These are phyloP conservation scores for Calcarius lapponicus DNA, from an alignment of 2,797 vertebrate genomes.

Conservation along the genomic window DNA sequence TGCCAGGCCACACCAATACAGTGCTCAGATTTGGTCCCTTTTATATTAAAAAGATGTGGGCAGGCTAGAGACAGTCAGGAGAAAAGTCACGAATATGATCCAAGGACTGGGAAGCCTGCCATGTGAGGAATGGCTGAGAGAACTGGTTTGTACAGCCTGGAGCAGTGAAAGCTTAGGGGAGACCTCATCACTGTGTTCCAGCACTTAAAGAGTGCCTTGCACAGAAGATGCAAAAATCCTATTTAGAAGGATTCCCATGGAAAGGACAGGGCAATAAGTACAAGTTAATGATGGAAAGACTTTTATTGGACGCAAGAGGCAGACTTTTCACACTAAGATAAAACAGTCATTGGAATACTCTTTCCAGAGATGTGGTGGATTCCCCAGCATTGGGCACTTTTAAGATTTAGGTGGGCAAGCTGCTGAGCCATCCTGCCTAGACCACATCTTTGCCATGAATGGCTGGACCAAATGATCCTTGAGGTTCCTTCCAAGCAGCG, in stretches of 20 bases:
- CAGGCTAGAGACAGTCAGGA: not conserved
- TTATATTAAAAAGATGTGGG: not conserved
- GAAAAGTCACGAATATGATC: not conserved
- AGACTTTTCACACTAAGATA: not conserved
- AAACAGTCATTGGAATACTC: not conserved
- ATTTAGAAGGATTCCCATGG: not conserved
- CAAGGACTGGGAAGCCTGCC: not conserved
- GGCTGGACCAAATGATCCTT: not conserved
- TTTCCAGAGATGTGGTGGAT: not conserved
- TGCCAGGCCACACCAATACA: not conserved
- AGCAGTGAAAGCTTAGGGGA: not conserved
- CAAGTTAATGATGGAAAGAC: not conserved
- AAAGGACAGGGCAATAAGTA: not conserved
- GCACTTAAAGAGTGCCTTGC: too few relatives aligned
- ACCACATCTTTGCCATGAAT: not conserved
- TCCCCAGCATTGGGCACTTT: not conserved
- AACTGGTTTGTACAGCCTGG: not conserved
- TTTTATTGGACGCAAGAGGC: not conserved
- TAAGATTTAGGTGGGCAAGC: not conserved
- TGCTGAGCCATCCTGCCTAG: not conserved
- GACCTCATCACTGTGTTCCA: not conserved
- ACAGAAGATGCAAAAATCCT: not conserved
- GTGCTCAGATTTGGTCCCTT: not conserved
- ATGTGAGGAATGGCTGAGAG: not conserved
- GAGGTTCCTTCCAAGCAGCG: rapidly evolving